phyloP scores from a whole-genome alignment of 1,140 invertebrate species.

The Condylostylus longicornis region DNA sequence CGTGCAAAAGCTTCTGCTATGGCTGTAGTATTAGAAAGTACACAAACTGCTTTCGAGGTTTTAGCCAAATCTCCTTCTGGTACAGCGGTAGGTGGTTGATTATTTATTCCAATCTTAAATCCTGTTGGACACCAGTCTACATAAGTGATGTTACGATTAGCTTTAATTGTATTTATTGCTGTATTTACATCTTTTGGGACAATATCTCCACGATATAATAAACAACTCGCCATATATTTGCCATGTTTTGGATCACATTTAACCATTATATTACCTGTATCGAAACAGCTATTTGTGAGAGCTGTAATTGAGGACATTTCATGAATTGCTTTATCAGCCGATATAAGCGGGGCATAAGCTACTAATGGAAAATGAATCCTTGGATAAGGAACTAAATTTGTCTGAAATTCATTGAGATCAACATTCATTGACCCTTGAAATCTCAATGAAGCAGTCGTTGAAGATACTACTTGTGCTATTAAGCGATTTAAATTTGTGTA shows the following conservation, averaged over 20 bases:
- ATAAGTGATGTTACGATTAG: slow-evolving; percentile 49
- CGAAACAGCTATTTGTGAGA: slow-evolving; percentile 64
- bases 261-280: slow-evolving; percentile 68
- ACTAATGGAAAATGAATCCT: slow-evolving; percentile 62
- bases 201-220: slow-evolving; percentile 58
- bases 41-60: slow-evolving; percentile 51
- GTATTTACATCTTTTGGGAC: slow-evolving; percentile 70
- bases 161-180: slow-evolving; percentile 69
- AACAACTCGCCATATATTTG: slow-evolving; percentile 62
- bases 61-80: slow-evolving; percentile 55
- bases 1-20: slow-evolving; percentile 60
- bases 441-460: slow-evolving; percentile 64
- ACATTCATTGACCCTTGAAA: slow-evolving; percentile 74
- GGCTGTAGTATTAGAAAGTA: slow-evolving; percentile 65
- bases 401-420: slow-evolving; percentile 70
- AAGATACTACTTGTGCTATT: slow-evolving; percentile 52
- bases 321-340: slow-evolving; percentile 51
- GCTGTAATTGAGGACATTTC: slow-evolving; percentile 53
- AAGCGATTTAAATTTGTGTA: slow-evolving; percentile 62
- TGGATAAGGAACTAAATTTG: slow-evolving; percentile 57
- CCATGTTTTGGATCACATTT: slow-evolving; percentile 53
- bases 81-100: slow-evolving; percentile 49
- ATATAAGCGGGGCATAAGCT: slow-evolving; percentile 62
- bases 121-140: slow-evolving; percentile 58
- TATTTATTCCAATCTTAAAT: slow-evolving; percentile 57